These are phyloP conservation scores for Lethenteron reissneri DNA, from an alignment of 2,113 vertebrate species.

Conservation along the genomic window DNA sequence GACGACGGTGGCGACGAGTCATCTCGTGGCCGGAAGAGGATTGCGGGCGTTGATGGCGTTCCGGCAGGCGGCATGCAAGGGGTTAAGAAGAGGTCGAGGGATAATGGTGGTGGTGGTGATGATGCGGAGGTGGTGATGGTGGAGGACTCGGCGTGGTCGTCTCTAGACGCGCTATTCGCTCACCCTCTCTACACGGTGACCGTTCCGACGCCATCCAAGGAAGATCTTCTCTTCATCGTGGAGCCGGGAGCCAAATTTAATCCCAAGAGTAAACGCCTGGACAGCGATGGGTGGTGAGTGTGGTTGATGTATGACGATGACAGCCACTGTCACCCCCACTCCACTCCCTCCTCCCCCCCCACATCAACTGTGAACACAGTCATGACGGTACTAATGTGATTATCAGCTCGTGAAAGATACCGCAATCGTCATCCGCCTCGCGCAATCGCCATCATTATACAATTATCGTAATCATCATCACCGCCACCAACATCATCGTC, in stretches of 20 bases:
- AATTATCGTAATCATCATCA: no score
- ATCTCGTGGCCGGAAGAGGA: not conserved
- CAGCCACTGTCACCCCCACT: no score
- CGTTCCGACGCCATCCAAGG: constrained; percentile 33
- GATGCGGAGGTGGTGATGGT: no score
- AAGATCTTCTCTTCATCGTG: constrained; percentile 69
- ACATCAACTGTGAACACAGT: no score
- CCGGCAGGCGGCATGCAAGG: constrained; percentile 13
- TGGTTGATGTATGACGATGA: no score
- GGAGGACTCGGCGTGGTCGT: constrained; percentile 18
- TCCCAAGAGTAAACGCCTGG: constrained; percentile 27
- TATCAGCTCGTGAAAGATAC: no score
- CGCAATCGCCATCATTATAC: no score
- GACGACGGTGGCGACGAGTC: not conserved
- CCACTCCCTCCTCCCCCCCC: no score
- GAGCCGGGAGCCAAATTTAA: constrained; percentile 76
- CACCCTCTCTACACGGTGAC: constrained; percentile 45
- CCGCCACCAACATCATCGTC: no score
- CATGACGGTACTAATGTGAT: no score
- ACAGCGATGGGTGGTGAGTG: constrained; percentile 46
- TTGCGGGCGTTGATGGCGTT: constrained; percentile 7
- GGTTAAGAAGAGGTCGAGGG: not conserved
- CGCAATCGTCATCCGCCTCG: no score
- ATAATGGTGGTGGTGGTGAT: constrained; percentile 9
- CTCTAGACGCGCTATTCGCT: constrained; percentile 41